Base-by-base conservation (phyloP, 1,140 invertebrate species). In the Halesus radiatus region DNA sequence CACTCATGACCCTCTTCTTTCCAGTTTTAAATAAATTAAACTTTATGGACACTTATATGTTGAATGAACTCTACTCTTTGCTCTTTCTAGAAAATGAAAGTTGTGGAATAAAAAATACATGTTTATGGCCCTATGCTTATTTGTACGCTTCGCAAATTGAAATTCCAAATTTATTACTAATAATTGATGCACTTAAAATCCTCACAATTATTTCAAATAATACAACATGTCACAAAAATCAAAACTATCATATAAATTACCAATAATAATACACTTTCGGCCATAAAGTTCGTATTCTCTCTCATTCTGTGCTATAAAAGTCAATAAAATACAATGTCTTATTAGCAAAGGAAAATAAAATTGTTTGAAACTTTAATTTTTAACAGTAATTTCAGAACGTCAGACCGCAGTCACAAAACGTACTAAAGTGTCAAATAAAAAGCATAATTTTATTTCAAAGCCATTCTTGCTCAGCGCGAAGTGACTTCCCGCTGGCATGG, bases 321-420 rank as follows among this genome's bases (percentile, higher is more conserved):
- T 10, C 74, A 45, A 77, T 80, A 80, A 80, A 80, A 80, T 76
- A 80, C 75, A 75, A 80, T 80, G 78, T 80, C 78, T 80, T 75
- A 80, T 75, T 80, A 72, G 74, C 45, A 1, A 26, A 77, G 53
- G 22, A 77, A 68, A 68, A 60, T 37, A 45, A 45, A 45, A 45
- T 45, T 10, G 10, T 45, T 45, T 45, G 37, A 45, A 45, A 45
- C 37, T 45, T 77, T 37, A 10, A 52, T 77, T 77, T 77, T 77
- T 66, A 77, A 62, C 76, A 22, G 76, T 77, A 77, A 77, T 68
- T 56, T 68, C 18, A n/a, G 66, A 74, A 80, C 66, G 78, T 80
- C 75, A 75, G 73, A 72, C 73, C 73, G 50, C 64, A 60, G 58
- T 64, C 58, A 77, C 53, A 45, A 64, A 32, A 60, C 66, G 53